Evolutionary conservation across 2,888 invertebrate genomes (phyloP), one percentile per base, ranked within the genome.

Genomic region (Tachystola acroxantha): DNA sequence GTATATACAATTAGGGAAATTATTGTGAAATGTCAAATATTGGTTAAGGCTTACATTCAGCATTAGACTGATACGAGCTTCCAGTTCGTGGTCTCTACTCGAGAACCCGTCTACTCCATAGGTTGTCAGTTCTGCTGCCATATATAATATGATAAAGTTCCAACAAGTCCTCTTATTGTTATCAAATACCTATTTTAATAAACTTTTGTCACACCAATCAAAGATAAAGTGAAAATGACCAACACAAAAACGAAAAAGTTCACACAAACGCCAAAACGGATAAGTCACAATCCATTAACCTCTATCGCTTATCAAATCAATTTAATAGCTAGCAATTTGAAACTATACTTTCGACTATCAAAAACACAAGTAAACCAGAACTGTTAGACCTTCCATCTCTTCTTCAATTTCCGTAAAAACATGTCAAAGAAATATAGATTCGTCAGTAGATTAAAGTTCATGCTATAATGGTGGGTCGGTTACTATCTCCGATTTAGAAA

Each of bases 291-390:
- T 52, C 57, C 58, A 58, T 63, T 59, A 55, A 49, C 48, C 39
- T 44, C 39, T 55, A 63, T 61, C 53, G 48, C 56, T 64, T 67
- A 65, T 67, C 65, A 53, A 48, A 60, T 50, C 54, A 54, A 51
- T 52, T 57, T 64, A 60, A 67, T 63, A 60, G 64, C 56, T 51
- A 50, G 57, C 58, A 57, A 66, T 66, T 65, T 64, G 47, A 65
- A 57, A 64, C 59, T 51, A 48, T 53, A 52, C 55, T 55, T 54
- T 53, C 41, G 45, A 44, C 47, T 47, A 54, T 56, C 57, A 45
- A 51, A 56, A 53, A 50, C 42, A 25, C 32, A 42, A 37, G 13
- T 3, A 13, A 10, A 28, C 50, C 42, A 44, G 11, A 12, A 2
- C 39, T 39, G 9, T 6, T 12, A 34, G 50, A 42, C 25, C 43